A percentile compares a stretch with the other conserved stretches of the same genome.
Conservation (phyloP, 2,113 vertebrate species). For the Callaeas wilsoni region DNA sequence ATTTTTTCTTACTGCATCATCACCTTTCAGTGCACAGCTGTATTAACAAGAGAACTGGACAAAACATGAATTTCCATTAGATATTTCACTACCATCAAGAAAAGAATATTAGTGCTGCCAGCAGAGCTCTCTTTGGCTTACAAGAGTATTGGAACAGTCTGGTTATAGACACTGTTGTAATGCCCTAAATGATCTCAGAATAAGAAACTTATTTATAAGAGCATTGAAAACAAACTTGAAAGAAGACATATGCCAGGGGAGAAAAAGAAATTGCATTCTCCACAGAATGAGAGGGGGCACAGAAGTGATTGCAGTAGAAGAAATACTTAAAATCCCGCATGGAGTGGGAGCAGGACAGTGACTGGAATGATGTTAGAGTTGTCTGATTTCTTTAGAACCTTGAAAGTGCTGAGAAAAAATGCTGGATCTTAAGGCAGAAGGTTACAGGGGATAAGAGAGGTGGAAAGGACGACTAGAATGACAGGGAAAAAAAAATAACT, state of each 20-base stretch:
- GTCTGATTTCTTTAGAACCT: background rate
- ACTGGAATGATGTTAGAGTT: background rate
- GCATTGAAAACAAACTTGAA: background rate
- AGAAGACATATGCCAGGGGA: background rate
- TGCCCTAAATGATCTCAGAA: background rate
- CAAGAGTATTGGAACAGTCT: background rate
- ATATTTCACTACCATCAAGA: background rate
- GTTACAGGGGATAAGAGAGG: background rate
- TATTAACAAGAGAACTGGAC: background rate
- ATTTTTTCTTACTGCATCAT: background rate
- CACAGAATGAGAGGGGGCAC: background rate
- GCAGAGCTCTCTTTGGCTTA: background rate
- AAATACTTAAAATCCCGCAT: background rate
- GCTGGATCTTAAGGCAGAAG: background rate
- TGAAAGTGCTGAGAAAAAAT: background rate
- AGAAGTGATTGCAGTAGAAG: background rate
- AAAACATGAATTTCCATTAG: background rate
- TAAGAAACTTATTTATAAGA: background rate
- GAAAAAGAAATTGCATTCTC: background rate
- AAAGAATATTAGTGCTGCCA: background rate
- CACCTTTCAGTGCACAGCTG: background rate
- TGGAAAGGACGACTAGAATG: background rate
- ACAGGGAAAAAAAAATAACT: rapidly evolving
- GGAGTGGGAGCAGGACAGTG: background rate
- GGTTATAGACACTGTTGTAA: background rate